Conservation (phyloP, 1,140 invertebrate species). For the Hycleus cichorii region DNA sequence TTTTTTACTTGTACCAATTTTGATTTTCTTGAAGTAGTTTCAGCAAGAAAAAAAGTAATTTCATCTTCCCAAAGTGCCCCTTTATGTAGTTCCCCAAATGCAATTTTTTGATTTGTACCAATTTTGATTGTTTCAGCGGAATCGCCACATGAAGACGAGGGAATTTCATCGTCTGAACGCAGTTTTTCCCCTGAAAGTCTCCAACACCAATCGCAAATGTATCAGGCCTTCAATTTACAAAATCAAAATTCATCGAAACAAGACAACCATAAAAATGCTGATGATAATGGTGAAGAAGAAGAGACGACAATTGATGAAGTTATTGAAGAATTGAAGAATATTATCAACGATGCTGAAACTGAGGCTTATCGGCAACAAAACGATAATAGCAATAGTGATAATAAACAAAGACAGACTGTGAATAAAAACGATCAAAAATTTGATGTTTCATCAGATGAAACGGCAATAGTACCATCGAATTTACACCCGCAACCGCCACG, state of each 20-base stretch:
- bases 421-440: slow-evolving; percentile 25
- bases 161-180: slow-evolving; percentile 74
- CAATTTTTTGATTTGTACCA: slow-evolving; percentile 1
- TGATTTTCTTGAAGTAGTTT: slow-evolving; percentile 2
- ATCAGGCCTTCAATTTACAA: slow-evolving; percentile 52
- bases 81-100: not conserved
- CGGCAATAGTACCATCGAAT: slow-evolving; percentile 54
- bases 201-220: slow-evolving; percentile 51
- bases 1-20: too few species aligned
- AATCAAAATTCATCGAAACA: slow-evolving; percentile 45
- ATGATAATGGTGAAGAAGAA: slow-evolving; percentile 55
- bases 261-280: slow-evolving; percentile 34
- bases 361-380: slow-evolving; percentile 53
- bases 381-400: slow-evolving; percentile 40
- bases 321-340: slow-evolving; percentile 75
- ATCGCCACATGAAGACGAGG: slow-evolving; percentile 77
- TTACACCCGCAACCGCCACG: slow-evolving; percentile 55
- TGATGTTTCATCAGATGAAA: slow-evolving; percentile 39
- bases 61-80: too few species aligned
- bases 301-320: slow-evolving; percentile 83
- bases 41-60: slow-evolving; percentile 17
- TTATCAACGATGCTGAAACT: slow-evolving; percentile 74
- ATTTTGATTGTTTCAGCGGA: slow-evolving; percentile 35
- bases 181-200: slow-evolving; percentile 61
- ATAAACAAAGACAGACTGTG: slow-evolving; percentile 29